These are phyloP conservation scores for Zygaena filipendulae DNA, from an alignment of 2,888 invertebrate genomes.

Conservation along the genomic window DNA sequence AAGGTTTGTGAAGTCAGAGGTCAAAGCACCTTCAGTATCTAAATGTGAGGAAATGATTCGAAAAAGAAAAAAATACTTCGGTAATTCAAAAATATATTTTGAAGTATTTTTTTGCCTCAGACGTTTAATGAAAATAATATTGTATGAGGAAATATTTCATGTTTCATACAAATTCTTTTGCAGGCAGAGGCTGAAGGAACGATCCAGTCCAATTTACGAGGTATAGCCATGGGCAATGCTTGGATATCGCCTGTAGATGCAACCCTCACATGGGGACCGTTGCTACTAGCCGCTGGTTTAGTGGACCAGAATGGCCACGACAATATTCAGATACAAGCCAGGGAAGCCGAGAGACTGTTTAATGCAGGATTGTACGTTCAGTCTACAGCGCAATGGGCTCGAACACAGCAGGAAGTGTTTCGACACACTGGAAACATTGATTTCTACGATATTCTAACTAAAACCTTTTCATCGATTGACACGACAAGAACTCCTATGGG, in stretches of 20 bases:
- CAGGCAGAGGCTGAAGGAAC: constrained; percentile 73
- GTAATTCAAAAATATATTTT: background rate
- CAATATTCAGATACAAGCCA: constrained; percentile 67
- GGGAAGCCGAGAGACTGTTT: constrained; percentile 64
- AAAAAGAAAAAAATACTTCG: constrained; percentile 10
- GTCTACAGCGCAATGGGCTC: constrained; percentile 74
- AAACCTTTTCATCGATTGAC: constrained; percentile 26
- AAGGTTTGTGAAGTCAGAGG: no score
- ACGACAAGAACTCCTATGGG: constrained; percentile 29
- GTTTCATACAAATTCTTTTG: no score
- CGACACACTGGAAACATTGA: constrained; percentile 73
- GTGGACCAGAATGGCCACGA: constrained; percentile 75
- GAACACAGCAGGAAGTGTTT: constrained; percentile 72
- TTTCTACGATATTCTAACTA: constrained; percentile 83
- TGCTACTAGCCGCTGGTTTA: constrained; percentile 77
- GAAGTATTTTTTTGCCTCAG: constrained; percentile 3
- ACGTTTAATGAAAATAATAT: no score
- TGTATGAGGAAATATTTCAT: no score
- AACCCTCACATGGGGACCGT: constrained; percentile 85
- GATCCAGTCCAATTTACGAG: constrained; percentile 76
- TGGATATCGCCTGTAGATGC: constrained; percentile 92
- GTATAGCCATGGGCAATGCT: constrained; percentile 87
- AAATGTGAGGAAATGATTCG: no score
- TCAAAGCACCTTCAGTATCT: no score
- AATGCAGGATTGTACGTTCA: constrained; percentile 63